phyloP scores from a whole-genome alignment of 1,140 invertebrate species.

The Drosophila gunungcola region DNA sequence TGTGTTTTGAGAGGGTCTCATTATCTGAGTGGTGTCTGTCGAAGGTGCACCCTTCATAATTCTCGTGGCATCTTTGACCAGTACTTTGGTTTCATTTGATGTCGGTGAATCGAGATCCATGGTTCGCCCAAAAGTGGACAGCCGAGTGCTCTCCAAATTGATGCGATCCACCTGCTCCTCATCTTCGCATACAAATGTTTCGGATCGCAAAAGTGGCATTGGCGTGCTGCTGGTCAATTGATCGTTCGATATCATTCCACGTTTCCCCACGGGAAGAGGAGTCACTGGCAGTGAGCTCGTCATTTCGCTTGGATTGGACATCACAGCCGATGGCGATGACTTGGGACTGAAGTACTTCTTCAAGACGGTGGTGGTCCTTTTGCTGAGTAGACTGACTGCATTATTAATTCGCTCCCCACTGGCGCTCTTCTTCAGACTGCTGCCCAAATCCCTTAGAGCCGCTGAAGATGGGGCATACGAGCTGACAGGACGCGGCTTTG shows the following conservation, averaged over 20 bases:
- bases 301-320: constrained; percentile 34
- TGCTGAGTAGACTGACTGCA: constrained; percentile 60
- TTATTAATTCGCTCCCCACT: constrained; percentile 75
- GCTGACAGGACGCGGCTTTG: constrained; percentile 53
- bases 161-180: constrained; percentile 24
- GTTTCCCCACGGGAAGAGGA: constrained; percentile 50
- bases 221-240: constrained; percentile 60
- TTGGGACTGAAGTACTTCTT: constrained; percentile 64
- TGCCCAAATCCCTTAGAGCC: constrained; percentile 52
- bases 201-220: constrained; percentile 66
- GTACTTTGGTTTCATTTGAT: constrained; percentile 9
- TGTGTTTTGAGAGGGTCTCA: constrained; percentile 18
- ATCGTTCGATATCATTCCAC: constrained; percentile 10
- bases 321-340: constrained; percentile 15
- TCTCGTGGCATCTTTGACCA: constrained; percentile 10
- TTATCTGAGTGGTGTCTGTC: constrained; percentile 24
- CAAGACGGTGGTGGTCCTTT: constrained; percentile 58
- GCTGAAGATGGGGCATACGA: constrained; percentile 45
- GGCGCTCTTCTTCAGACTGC: constrained; percentile 67
- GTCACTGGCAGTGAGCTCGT: constrained; percentile 62
- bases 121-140: constrained; percentile 48
- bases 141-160: constrained; percentile 35
- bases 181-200: constrained; percentile 77
- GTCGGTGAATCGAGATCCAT: constrained; percentile 28
- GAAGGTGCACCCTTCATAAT: constrained; percentile 1